Evolutionary conservation across 2,888 invertebrate genomes (phyloP), one percentile per base, ranked within the genome.

Genomic region (Frankliniella intonsa): DNA sequence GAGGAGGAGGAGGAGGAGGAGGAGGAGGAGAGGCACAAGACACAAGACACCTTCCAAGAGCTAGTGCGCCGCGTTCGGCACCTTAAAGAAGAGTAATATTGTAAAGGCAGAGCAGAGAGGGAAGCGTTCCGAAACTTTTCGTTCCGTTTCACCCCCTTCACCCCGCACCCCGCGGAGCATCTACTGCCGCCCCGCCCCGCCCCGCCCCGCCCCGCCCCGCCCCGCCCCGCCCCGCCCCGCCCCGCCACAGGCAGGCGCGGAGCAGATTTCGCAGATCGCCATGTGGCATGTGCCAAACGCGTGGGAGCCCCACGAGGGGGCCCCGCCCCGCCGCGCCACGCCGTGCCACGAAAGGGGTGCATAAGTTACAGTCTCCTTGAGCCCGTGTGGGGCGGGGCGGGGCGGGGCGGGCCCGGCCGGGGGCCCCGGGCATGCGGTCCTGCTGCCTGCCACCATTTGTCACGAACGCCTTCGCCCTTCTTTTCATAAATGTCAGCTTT

Each of bases 1-100:
- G 88, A 88, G 87, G 79, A 79, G 81, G 81, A 80, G 80, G 82
- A 79, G 79, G 50, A 14, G 80, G 82, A 81, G 80, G 82, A 81
- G 81, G 81, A 82, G 81, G n/a, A 76, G 19, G 27, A 81, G 81
- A 49, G 65, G 49, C 11, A 50, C 11, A 80, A 38, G 76, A 19
- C 65, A 82, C 55, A 80, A 80, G 25, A 38, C 82, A 49, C 55
- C 22, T 76, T 81, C 50, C 25, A 50, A 50, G 76, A 69, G 82
- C 81, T 55, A 25, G 25, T 55, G 80, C 81, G 81, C 38, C 38
- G n/a, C 38, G 38, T 38, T 38, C 38, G 38, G 38, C 38, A 38
- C 38, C 38, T 38, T 38, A 38, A 38, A 38, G 38, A 38, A 38
- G 38, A 38, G 38, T 2, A 38, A 38, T 38, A 38, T 38, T 38